Evolutionary conservation across 2,888 invertebrate species (phyloP), one percentile per base, ranked within the genome.

Genomic region (Eilema griseolum): DNA sequence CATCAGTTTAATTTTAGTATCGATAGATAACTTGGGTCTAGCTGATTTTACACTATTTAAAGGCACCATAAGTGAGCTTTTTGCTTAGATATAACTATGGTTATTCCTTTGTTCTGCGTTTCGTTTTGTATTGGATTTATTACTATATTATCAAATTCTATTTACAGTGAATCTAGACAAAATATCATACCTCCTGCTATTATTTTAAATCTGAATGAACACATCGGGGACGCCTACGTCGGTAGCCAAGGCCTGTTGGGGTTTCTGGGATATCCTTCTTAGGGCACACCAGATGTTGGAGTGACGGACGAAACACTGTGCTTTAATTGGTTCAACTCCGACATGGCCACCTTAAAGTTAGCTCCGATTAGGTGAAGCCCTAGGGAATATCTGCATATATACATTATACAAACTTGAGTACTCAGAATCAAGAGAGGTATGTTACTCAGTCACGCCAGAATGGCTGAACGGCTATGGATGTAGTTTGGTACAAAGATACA

Each of bases 1-100:
- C 68, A 73, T 26, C 37, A 60, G 61, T 61, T 76, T 70, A 56
- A 74, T 70, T 64, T 73, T 28, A 57, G 24, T 37, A 11, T 60
- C 41, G 24, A 67, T 46, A 52, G 20, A 56, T 57, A 62, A 61
- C n/a, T 46, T 5, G 14, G 8, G n/a, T 3, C 57, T 0, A 57
- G 24, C 5, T 28, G 5, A 57, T 2, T 57, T 57, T 57, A 57
- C 12, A 4, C 7, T n/a, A 20, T 20, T 46, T 33, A 20, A 16
- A 46, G n/a, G 10, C n/a, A 52, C 52, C 20, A n/a, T n/a, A n/a
- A 20, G n/a, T 7, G 52, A n/a, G n/a, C n/a, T 46, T 20, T 41
- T 52, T 52, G n/a, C 5, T 8, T n/a, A 20, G 33, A 37, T 12
- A 52, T 0, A 52, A n/a, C 20, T n/a, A 12, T 37, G n/a, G 52